Base-by-base conservation (phyloP, 2,888 invertebrate species). In the Cabera pusaria region DNA sequence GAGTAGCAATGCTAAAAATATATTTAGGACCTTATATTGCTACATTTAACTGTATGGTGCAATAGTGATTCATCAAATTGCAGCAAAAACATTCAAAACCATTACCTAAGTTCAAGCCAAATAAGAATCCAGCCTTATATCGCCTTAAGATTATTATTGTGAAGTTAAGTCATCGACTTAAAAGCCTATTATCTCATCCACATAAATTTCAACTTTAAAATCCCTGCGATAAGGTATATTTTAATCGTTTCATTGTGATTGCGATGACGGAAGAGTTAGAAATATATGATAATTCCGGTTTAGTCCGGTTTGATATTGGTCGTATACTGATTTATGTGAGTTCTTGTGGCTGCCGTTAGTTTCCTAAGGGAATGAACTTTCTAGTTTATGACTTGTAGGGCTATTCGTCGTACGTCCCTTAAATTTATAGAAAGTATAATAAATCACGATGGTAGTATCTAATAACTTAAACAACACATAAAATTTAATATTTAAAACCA, bases 151-250 rank as follows among this genome's bases (percentile, higher is more conserved):
- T 24, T 40, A 34, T 42, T 35, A 29, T 41, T 29, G 29, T 41
- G 6, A 36, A 31, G 34, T 41, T 42, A 42, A 42, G 42, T 42
- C 36, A 36, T 42, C 36, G 42, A 36, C 36, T 23, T 36, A 24
- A 27, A 31, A 29, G 19, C 22, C 11, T 1, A 5, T 40, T 7
- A 8, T 14, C 11, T 26, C 5, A 6, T 5, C 7, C 18, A 36
- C 6, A 6, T 22, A 2, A 36, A 4, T 23, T 42, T 28, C 23
- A 11, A 36, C 36, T 18, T 22, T 36, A 36, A 5, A 1, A n/a
- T n/a, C n/a, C n/a, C n/a, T n/a, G n/a, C n/a, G n/a, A 1, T 12
- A 26, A 36, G 16, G 23, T 16, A 3, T 16, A 23, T 3, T 23
- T 27, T 19, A 4, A 10, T 6, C 20, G 27, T 33, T 5, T 2